These are phyloP conservation scores for Ceuthmochares aereus DNA, from an alignment of 2,113 vertebrate genomes.

Conservation along the genomic window DNA sequence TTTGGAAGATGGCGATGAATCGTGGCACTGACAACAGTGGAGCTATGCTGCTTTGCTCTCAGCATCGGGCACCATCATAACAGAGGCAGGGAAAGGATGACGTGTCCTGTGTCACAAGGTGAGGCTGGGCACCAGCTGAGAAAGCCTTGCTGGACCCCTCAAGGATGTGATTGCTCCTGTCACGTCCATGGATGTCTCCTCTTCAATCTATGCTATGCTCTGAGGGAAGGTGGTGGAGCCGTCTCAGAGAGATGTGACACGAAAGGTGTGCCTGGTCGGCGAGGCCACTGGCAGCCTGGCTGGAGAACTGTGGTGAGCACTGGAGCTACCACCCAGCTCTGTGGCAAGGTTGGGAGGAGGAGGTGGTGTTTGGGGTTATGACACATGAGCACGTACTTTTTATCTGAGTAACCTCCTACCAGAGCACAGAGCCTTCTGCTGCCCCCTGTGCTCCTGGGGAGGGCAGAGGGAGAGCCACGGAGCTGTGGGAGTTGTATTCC, in stretches of 20 bases:
- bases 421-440: neutral
- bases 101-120: rapidly evolving
- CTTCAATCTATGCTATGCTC: neutral
- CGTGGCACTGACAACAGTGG: neutral
- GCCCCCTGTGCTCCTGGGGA: neutral
- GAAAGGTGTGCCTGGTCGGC: neutral
- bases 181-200: rapidly evolving
- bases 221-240: neutral
- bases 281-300: neutral
- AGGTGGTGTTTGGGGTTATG: neutral
- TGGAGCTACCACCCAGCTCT: neutral
- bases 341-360: neutral
- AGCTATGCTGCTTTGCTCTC: neutral
- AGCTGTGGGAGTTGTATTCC: rapidly evolving
- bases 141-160: neutral
- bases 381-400: neutral
- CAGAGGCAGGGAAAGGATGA: neutral
- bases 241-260: neutral
- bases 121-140: neutral
- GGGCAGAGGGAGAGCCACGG: neutral
- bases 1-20: neutral
- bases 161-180: neutral
- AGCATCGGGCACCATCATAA: neutral
- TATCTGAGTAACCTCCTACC: constrained; percentile 24
- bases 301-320: neutral